Base-by-base conservation (phyloP, 1,140 invertebrate genomes). In the Pomacea maculata region DNA sequence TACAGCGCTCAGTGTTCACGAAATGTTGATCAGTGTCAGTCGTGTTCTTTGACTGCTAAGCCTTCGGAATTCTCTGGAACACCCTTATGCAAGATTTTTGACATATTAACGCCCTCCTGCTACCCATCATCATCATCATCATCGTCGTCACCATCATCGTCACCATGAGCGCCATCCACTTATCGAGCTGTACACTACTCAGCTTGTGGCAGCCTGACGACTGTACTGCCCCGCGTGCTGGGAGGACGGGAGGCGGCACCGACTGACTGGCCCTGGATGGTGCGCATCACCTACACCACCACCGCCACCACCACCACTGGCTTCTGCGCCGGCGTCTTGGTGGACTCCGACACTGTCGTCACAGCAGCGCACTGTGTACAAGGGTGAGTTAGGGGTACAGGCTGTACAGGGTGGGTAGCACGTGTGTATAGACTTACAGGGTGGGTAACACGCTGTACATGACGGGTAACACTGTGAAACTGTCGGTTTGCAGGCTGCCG, bases 221-320 rank as follows among this genome's bases (percentile, higher is more conserved):
- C 55, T 5, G 65, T 77, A 1, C n/a, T 7, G 73, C 6, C 52
- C 0, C 80, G 82, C 17, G 55, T 81, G 29, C 34, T 83, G 8
- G 75, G 79, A 0, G 82, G 80, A 1, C 34, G 2, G 15, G 71
- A 71, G 64, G 54, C 75, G 9, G 9, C 14, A 19, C 63, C 70
- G 9, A 34, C 57, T 3, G 55, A 67, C 54, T 83, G 82, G 82
- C 82, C 82, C 57, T 83, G 82, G 82, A 81, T 83, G 82, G 82
- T 80, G 0, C 68, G 78, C 29, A 19, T 83, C 9, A 70, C 75
- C 10, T 78, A 61, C 71, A 61, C 34, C 19, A 65, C 61, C 65
- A 52, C 55, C 21, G 14, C 12, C 71, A 61, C 34, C 19, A 65
- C 61, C 65, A 52, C 55, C 21, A 19, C 12, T 12, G 55, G 67